Evolutionary conservation across 2,888 invertebrate species (phyloP), one percentile per base, ranked within the genome.

Genomic region (Troides aeacus): DNA sequence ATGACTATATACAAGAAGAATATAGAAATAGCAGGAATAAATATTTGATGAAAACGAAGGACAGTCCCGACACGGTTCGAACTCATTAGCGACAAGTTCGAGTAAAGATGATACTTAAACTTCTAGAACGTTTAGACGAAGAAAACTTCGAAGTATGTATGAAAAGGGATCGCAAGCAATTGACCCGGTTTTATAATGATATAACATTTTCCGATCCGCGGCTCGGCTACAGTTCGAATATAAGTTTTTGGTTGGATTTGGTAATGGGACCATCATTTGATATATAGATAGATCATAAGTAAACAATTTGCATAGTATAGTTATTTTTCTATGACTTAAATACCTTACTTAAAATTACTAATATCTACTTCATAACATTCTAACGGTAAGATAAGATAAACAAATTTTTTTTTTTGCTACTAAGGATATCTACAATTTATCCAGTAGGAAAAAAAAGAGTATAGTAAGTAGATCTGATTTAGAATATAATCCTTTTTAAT

Each of bases 161-260:
- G 50, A 53, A 60, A 64, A 64, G 68, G 53, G 53, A 61, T 69
- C 64, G 64, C 56, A 18, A 69, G 60, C 60, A 42, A 53, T 64
- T 64, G 68, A 69, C 68, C 68, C 39, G 23, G 24, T 69, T 69
- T 50, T 61, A 60, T 60, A 69, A 69, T 69, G 64, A 69, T 24
- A 64, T 68, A 68, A 68, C 60, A 59, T 68, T 68, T 68, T 63
- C 50, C 8, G 42, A 61, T n/a, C 39, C 21, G 39, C 21, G n/a
- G 30, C n/a, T n/a, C 5, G n/a, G 36, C 60, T 60, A 46, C 46
- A 46, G 46, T 46, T 46, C 15, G 46, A 46, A 46, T 46, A 46
- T 46, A 12, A 46, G 46, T 46, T 46, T 42, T 12, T 1, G 46
- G 46, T 46, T 46, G 1, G 39, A 39, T 39, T 39, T 39, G 39